Evolutionary conservation across 2,888 invertebrate species (phyloP), one percentile per base, ranked within the genome.

Genomic region (Lysandra coridon): DNA sequence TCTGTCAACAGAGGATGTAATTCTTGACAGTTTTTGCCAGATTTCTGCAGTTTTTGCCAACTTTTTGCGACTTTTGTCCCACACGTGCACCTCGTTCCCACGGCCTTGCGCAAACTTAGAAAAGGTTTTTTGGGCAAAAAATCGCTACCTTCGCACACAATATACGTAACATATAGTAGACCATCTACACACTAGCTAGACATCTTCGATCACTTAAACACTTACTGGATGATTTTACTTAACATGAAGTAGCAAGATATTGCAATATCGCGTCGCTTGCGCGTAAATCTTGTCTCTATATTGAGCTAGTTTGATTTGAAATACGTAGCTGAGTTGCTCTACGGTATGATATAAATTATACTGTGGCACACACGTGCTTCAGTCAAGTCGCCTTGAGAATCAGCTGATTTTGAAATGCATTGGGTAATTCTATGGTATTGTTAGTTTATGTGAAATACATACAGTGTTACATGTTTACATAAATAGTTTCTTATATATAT

Each of bases 51-150:
- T 69, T 69, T 69, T 69, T 69, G 69, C 69, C 69, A 33, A 14
- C 33, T 69, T 37, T 69, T 69, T 69, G 69, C 33, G 5, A 17
- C 69, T 69, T 37, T 57, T 57, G 57, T 57, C 57, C 44, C 75
- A 44, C 75, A 76, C 76, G 76, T 76, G 76, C 84, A 84, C 82
- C 81, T 80, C 83, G 84, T 91, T 92, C 91, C 90, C 92, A 92
- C 92, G 92, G 82, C 86, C 85, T 86, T 91, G 88, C 88, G 88
- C 88, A 91, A 92, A 87, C 86, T 82, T 83, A 83, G 83, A 87
- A 86, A 86, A 86, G 84, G 84, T 86, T 88, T 89, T 90, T 90
- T 88, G 83, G 85, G 83, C 83, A 86, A 91, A 90, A 91, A 89
- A 88, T 87, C 84, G 89, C 87, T 87, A 86, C 86, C 87, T 84